Conservation (phyloP, 2,113 vertebrate species). For the Pseudolaguvia tuberculata region DNA sequence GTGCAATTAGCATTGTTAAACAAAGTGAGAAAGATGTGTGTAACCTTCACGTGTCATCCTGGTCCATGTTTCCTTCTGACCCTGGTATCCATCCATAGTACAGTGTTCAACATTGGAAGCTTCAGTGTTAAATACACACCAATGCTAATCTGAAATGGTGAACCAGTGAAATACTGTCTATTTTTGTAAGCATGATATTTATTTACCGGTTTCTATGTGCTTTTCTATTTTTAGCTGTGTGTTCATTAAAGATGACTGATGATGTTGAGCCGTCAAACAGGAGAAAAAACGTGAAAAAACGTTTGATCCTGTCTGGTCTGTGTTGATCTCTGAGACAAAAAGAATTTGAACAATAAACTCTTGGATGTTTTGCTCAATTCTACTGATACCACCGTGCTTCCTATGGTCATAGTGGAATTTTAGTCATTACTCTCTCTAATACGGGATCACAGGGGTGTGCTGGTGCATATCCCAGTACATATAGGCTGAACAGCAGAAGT, state of each 20-base stretch:
- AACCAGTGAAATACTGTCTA: conserved; percentile 67
- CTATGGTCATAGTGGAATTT: too few relatives aligned
- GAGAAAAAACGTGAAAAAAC: conserved; percentile 46
- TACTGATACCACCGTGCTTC: not conserved
- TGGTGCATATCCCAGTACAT: too few relatives aligned
- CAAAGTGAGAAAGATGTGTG: conserved; percentile 8
- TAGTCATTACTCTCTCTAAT: too few relatives aligned
- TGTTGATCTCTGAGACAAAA: conserved; percentile 47
- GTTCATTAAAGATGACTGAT: conserved; percentile 50
- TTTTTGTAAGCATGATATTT: conserved; percentile 79
- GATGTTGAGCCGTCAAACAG: conserved; percentile 53
- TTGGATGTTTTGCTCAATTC: conserved; percentile 45
- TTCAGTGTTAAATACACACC: conserved; percentile 59
- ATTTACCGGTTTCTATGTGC: conserved; percentile 65
- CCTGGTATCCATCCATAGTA: conserved; percentile 37
- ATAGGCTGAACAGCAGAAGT: too few relatives aligned
- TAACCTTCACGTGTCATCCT: conserved; percentile 17
- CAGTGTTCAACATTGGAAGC: conserved; percentile 47
- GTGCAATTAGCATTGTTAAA: conserved; percentile 15
- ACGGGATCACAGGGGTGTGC: too few relatives aligned
- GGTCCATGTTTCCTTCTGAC: conserved; percentile 14
- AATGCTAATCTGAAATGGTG: conserved; percentile 54
- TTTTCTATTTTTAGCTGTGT: conserved; percentile 65
- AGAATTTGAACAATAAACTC: conserved; percentile 50
- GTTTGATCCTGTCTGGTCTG: conserved; percentile 41